phyloP scores from a whole-genome alignment of 2,113 vertebrate species.

The Antechinus stuartii region DNA sequence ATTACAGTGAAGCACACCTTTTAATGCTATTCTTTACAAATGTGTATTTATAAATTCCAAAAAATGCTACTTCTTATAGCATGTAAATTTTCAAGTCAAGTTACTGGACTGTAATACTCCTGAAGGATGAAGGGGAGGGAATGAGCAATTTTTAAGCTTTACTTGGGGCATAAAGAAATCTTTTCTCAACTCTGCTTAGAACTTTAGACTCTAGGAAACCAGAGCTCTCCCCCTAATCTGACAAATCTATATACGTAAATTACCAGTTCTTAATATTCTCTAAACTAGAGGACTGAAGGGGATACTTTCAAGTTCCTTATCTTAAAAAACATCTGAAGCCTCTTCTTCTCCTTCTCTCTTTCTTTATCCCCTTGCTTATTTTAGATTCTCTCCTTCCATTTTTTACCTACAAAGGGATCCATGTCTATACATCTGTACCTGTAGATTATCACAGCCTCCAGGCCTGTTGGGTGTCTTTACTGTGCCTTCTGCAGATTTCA shows the following conservation, averaged over 20 bases:
- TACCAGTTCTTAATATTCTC: not conserved
- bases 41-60: not conserved
- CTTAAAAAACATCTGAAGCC: not conserved
- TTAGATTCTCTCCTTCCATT: not conserved
- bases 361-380: not conserved
- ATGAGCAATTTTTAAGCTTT: not conserved
- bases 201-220: not conserved
- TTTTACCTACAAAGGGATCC: not conserved
- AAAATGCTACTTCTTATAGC: not conserved
- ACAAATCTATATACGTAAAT: not conserved
- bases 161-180: not conserved
- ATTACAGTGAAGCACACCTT: not conserved
- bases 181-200: not conserved
- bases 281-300: not conserved
- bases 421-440: not conserved
- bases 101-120: not conserved
- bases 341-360: not conserved
- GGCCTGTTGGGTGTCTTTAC: too few relatives aligned
- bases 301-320: not conserved
- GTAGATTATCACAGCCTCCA: not conserved
- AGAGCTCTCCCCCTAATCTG: not conserved
- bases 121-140: not conserved
- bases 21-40: too few relatives aligned
- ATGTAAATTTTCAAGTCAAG: not conserved
- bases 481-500: not conserved